phyloP scores from a whole-genome alignment of 2,888 invertebrate genomes.

The Pristionchus mayeri region DNA sequence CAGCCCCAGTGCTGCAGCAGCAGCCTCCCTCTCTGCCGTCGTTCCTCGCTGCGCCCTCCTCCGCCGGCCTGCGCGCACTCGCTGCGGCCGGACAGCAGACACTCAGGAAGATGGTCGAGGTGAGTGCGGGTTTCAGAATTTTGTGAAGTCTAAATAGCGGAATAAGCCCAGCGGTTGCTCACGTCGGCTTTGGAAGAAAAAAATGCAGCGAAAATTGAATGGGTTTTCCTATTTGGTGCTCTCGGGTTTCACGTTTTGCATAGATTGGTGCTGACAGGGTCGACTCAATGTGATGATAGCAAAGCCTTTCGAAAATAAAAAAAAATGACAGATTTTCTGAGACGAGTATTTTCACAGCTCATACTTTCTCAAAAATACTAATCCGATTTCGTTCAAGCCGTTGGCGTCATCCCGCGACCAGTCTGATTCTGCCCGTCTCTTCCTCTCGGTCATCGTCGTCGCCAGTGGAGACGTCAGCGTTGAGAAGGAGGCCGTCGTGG shows the following conservation, averaged over 20 bases:
- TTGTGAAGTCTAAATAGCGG: too few species aligned
- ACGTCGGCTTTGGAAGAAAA: too few species aligned
- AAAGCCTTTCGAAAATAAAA: too few species aligned
- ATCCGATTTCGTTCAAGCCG: not conserved
- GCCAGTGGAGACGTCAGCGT: not conserved
- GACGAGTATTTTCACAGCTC: too few species aligned
- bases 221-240: too few species aligned
- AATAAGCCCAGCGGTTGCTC: too few species aligned
- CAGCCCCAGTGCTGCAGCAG: conserved; percentile 1
- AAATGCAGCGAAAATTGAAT: too few species aligned
- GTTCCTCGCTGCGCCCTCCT: not conserved
- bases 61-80: not conserved
- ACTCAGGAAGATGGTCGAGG: conserved; percentile 39
- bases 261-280: too few species aligned
- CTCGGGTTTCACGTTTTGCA: too few species aligned
- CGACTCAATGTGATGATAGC: too few species aligned
- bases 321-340: too few species aligned
- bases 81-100: not conserved
- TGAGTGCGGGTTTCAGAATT: not conserved
- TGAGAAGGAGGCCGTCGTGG: not conserved
- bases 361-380: too few species aligned
- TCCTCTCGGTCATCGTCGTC: not conserved
- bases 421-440: conserved; percentile 37
- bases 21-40: not conserved
- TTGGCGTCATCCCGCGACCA: conserved; percentile 18